These are phyloP conservation scores for Amphimedon queenslandica DNA, from an alignment of 37 sponge, comb jelly and placozoan species.

Conservation along the genomic window DNA sequence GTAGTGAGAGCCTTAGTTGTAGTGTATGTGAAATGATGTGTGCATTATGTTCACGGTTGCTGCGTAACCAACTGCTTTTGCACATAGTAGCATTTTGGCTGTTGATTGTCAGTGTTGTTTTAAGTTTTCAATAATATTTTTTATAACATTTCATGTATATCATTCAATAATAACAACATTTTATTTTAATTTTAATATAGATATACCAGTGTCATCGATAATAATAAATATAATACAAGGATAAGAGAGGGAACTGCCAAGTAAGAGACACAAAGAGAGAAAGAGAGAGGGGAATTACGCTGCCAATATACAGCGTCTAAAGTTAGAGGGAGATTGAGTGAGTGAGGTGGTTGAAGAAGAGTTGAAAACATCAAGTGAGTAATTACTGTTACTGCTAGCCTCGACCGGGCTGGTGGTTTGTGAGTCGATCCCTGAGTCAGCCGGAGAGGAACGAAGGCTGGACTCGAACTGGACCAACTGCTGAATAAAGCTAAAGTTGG, in stretches of 20 bases:
- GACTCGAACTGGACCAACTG: conserved; percentile 77
- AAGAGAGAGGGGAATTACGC: conserved; percentile 15
- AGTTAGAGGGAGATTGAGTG: conserved; percentile 10
- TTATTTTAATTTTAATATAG: no score
- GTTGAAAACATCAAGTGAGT: neutral
- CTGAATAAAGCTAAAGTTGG: conserved; percentile 90
- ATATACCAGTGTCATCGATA: neutral
- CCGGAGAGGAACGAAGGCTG: conserved; percentile 30
- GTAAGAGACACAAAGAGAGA: neutral
- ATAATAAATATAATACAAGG: neutral
- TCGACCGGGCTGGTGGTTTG: conserved; percentile 10
- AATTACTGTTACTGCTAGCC: neutral
- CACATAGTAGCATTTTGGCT: no score
- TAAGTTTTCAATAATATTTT: no score
- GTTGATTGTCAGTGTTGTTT: no score
- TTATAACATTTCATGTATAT: no score
- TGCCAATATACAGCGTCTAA: conserved; percentile 15
- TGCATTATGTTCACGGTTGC: no score
- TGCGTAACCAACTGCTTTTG: no score
- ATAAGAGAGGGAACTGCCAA: neutral
- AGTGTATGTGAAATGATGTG: no score
- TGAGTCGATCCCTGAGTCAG: conserved; percentile 61
- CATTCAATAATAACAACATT: no score
- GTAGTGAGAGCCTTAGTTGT: no score
- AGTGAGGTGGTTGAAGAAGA: neutral